phyloP scores from a whole-genome alignment of 2,113 vertebrate genomes.

The Pycnonotus jocosus region DNA sequence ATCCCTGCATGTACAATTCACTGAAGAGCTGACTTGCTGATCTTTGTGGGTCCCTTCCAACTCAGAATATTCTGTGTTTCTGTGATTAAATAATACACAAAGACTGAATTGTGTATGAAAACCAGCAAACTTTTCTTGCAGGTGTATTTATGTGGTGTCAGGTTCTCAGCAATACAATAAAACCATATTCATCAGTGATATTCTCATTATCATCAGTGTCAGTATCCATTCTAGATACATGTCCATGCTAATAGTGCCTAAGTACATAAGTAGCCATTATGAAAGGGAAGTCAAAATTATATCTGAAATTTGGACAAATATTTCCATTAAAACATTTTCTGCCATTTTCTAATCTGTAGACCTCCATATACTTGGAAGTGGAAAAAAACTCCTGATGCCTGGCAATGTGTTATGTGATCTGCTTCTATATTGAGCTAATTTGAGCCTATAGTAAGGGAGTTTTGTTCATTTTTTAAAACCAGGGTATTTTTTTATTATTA shows the following conservation, averaged over 20 bases:
- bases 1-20: neutral
- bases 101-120: neutral
- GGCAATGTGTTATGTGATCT: neutral
- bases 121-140: neutral
- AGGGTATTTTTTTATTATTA: neutral
- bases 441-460: neutral
- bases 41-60: neutral
- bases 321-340: neutral
- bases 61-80: neutral
- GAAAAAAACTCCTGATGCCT: neutral
- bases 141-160: neutral
- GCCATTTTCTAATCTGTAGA: neutral
- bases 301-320: neutral
- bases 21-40: neutral
- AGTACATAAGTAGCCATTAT: neutral
- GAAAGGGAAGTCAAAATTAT: neutral
- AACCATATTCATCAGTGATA: neutral
- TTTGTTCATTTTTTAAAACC: neutral
- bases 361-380: neutral
- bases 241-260: neutral
- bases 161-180: neutral
- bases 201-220: neutral
- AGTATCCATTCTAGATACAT: neutral
- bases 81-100: neutral
- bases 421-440: neutral